Base-by-base conservation (phyloP, 2,797 vertebrate genomes). In the Pristis pectinata region DNA sequence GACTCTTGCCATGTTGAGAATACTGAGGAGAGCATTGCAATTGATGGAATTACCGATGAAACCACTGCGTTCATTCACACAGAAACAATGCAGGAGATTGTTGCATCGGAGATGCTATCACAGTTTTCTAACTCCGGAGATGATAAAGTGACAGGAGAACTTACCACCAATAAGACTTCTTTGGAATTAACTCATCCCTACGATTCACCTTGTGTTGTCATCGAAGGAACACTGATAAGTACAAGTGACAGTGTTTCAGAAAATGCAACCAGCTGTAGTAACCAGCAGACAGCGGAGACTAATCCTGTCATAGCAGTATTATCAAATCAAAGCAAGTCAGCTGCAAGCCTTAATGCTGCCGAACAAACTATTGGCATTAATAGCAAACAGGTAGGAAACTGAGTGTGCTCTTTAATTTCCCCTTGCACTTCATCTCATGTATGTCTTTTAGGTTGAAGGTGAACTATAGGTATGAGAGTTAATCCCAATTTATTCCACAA, bases 1-100 rank as follows among this genome's bases (percentile, higher is more conserved):
- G 96, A 97, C 95, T 96, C 97, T 0, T 95, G 97, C 95, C 98
- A 97, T 15, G 96, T 96, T 10, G 96, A 98, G 93, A 64, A 98
- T 93, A 96, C 97, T 0, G 98, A 99, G 95, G 98, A 97, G 85
- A 96, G 97, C 95, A 95, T 98, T 2, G 95, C 97, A 95, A 96
- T 98, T 0, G 97, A 98, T 83, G 96, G 97, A 1, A 95, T 97
- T 7, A 89, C 96, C 5, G 98, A 98, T 79, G 97, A 98, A 95
- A 93, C 96, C 0, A 95, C 96, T 2, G 91, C 96, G 70, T 96
- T 97, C 53, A 95, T 94, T 92, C 97, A 97, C 94, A 95, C 97
- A 0, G 95, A 96, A 1, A 93, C 96, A 0, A 94, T 97, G 0
- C 97, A 97, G 70, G 97, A 98, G 95, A 95, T 96, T 0, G 94